phyloP scores from a whole-genome alignment of 2,888 invertebrate species.

The Erebia palarica region DNA sequence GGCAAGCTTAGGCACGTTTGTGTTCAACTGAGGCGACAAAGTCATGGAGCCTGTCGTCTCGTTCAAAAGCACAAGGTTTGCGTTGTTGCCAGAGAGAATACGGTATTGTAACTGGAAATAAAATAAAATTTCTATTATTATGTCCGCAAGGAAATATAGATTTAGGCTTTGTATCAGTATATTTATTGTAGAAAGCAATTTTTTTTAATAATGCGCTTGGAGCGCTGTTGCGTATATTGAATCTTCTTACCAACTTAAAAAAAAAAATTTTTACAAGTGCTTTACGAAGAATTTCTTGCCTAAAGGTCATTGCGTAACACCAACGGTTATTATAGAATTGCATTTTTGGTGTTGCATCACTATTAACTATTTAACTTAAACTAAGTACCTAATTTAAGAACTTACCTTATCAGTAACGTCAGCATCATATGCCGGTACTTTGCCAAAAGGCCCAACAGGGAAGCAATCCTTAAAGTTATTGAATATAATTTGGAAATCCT shows the following conservation, averaged over 20 bases:
- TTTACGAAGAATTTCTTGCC: too few species aligned
- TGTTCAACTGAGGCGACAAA: conserved; percentile 95
- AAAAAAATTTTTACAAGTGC: too few species aligned
- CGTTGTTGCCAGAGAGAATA: conserved; percentile 96
- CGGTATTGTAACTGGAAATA: conserved; percentile 86
- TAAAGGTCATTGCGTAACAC: too few species aligned
- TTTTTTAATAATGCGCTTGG: too few species aligned
- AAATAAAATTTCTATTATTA: background rate
- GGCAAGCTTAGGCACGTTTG: conserved; percentile 96
- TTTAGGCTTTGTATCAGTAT: too few species aligned
- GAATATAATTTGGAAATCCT: conserved; percentile 96
- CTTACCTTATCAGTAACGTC: conserved; percentile 92
- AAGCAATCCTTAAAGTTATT: conserved; percentile 98
- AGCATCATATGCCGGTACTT: conserved; percentile 96
- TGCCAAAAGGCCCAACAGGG: conserved; percentile 94
- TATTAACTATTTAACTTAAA: too few species aligned
- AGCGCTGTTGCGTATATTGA: too few species aligned
- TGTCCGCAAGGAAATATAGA: too few species aligned
- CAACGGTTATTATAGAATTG: too few species aligned
- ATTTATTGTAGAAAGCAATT: too few species aligned
- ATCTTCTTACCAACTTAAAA: too few species aligned
- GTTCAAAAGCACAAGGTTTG: conserved; percentile 92
- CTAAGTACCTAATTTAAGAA: background rate
- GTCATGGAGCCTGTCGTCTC: conserved; percentile 92
- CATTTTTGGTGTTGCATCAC: too few species aligned